A percentile compares a stretch with the other conserved stretches of the same genome.
Conservation (phyloP, 1,140 invertebrate genomes). For the Trichonephila clavipes region DNA sequence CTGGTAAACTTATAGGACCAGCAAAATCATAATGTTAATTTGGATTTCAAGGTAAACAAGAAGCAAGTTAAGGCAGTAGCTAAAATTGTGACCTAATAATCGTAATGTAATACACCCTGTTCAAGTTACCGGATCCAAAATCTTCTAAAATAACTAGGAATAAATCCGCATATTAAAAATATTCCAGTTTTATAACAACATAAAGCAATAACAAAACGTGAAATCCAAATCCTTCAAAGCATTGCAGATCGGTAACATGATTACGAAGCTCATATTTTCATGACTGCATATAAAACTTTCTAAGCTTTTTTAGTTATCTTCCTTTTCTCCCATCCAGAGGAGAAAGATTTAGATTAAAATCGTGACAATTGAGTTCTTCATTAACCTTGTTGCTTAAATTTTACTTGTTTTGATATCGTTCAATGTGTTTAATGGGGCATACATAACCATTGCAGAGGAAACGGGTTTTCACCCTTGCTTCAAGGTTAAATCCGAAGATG, state of each 20-base stretch:
- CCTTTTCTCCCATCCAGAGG: background rate
- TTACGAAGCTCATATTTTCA: background rate
- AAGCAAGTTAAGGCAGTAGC: background rate
- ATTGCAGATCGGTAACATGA: background rate
- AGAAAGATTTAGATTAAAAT: slow-evolving; percentile 7
- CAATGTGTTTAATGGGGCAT: background rate
- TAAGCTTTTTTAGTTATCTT: background rate
- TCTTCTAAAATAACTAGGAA: background rate
- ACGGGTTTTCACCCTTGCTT: background rate
- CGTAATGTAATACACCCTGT: background rate
- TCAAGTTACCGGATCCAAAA: background rate
- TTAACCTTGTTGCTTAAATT: background rate
- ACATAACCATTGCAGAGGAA: background rate
- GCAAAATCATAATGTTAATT: background rate
- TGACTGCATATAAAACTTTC: background rate
- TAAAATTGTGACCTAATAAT: background rate
- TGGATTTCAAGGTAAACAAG: background rate
- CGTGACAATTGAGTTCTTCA: background rate
- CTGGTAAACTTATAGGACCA: no score
- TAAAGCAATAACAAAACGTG: background rate
- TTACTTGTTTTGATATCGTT: background rate
- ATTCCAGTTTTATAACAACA: background rate
- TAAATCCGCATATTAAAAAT: background rate
- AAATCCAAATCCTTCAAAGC: background rate
- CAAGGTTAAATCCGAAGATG: background rate